Conservation (phyloP, 2,797 vertebrate species). For the Varecia variegata region DNA sequence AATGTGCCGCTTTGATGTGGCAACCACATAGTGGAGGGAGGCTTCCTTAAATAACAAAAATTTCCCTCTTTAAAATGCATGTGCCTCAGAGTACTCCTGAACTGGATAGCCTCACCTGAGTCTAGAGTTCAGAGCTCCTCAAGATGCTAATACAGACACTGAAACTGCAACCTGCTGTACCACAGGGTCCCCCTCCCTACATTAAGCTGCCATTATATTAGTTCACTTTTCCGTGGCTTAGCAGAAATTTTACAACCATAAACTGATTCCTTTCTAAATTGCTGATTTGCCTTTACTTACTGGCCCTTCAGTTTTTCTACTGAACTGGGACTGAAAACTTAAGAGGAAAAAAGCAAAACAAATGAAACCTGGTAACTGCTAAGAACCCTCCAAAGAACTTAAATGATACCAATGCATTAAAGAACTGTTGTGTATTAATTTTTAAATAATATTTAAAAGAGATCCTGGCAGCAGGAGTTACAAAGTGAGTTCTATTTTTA, state of each 20-base stretch:
- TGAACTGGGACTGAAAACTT: slow-evolving; percentile 63
- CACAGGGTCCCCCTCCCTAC: background rate
- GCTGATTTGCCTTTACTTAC: slow-evolving; percentile 67
- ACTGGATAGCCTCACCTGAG: slow-evolving; percentile 4
- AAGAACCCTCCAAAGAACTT: slow-evolving; percentile 22
- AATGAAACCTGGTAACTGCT: slow-evolving; percentile 12
- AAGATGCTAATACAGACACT: background rate
- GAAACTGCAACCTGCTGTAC: slow-evolving; percentile 26
- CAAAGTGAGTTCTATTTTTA: slow-evolving; percentile 59
- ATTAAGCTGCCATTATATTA: slow-evolving; percentile 8
- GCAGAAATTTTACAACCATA: slow-evolving; percentile 71
- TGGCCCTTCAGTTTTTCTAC: slow-evolving; percentile 54
- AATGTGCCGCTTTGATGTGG: background rate
- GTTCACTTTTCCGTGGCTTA: slow-evolving; percentile 56
- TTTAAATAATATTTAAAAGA: slow-evolving; percentile 62
- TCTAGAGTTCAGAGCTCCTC: background rate
- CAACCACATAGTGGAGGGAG: background rate
- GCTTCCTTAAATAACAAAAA: slow-evolving; percentile 13
- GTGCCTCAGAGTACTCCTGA: background rate
- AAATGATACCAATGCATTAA: background rate
- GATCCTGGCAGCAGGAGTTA: slow-evolving; percentile 66
- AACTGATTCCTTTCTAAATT: slow-evolving; percentile 63
- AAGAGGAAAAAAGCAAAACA: background rate
- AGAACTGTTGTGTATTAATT: slow-evolving; percentile 44
- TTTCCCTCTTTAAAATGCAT: background rate